Conservation (phyloP, 2,797 vertebrate species). For the Manis crassicaudata region DNA sequence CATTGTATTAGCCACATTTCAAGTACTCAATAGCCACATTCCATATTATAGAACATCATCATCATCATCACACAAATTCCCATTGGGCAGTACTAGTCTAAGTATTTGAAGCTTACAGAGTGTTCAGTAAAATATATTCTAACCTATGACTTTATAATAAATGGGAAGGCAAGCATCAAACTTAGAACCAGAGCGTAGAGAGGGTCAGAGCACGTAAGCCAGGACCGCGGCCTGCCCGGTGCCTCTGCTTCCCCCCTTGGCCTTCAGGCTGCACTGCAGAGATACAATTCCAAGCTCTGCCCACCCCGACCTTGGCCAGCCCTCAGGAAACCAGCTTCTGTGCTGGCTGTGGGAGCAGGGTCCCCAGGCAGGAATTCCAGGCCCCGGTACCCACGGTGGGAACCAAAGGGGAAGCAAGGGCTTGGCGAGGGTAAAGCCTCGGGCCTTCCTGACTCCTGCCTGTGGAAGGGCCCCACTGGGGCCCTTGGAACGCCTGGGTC, state of each 20-base stretch:
- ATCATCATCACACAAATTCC: neutral
- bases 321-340: neutral
- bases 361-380: neutral
- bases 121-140: neutral
- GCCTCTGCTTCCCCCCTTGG: neutral
- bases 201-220: neutral
- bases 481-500: too few species aligned
- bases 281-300: neutral
- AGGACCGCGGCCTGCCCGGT: neutral
- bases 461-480: neutral
- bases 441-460: neutral
- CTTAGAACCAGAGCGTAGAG: neutral
- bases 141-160: neutral
- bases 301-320: neutral
- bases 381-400: neutral
- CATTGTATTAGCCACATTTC: neutral
- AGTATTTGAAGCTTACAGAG: neutral
- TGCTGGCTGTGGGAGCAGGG: neutral
- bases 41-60: neutral
- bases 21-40: neutral
- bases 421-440: neutral
- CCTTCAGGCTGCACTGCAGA: neutral
- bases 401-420: neutral
- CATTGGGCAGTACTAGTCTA: neutral
- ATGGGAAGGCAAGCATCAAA: neutral